A percentile compares a stretch with the other conserved stretches of the same genome.
These are phyloP conservation scores for Pseudorectes ferrugineus DNA, from an alignment of 2,113 vertebrate genomes.

Conservation along the genomic window DNA sequence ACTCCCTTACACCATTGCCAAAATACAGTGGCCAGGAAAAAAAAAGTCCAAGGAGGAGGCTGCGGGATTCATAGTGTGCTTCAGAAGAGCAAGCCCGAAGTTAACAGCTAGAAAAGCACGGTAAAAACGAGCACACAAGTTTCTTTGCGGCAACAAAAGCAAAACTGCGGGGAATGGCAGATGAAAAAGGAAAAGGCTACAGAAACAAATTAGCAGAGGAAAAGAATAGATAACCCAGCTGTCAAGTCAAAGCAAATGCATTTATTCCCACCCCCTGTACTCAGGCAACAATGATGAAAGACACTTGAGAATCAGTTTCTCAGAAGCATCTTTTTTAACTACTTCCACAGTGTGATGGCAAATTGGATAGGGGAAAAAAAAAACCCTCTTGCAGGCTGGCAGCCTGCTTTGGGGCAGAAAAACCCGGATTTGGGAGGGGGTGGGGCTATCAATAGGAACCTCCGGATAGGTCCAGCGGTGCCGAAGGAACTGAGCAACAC, in stretches of 20 bases:
- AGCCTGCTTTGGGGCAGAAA: not conserved
- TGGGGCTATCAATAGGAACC: not conserved
- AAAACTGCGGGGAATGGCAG: not conserved
- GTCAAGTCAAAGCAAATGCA: not conserved
- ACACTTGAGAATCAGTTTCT: not conserved
- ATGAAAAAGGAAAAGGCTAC: not conserved
- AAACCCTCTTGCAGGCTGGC: not conserved
- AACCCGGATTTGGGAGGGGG: not conserved
- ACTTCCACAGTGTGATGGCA: not conserved
- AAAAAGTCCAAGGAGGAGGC: not conserved
- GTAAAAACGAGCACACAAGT: not conserved
- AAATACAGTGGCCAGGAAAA: not conserved
- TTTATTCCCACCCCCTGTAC: not conserved
- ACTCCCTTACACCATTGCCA: not conserved
- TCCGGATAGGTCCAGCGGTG: not conserved
- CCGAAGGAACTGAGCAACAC: not conserved
- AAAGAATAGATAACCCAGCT: not conserved
- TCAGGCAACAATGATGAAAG: not conserved
- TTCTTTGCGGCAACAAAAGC: not conserved
- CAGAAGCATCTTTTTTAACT: not conserved
- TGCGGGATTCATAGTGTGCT: too few species aligned
- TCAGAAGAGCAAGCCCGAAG: not conserved
- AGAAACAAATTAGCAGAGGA: not conserved
- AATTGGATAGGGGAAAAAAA: not conserved
- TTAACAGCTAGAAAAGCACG: not conserved